Conservation (phyloP, 2,888 invertebrate genomes). For the Plebejus melissa region DNA sequence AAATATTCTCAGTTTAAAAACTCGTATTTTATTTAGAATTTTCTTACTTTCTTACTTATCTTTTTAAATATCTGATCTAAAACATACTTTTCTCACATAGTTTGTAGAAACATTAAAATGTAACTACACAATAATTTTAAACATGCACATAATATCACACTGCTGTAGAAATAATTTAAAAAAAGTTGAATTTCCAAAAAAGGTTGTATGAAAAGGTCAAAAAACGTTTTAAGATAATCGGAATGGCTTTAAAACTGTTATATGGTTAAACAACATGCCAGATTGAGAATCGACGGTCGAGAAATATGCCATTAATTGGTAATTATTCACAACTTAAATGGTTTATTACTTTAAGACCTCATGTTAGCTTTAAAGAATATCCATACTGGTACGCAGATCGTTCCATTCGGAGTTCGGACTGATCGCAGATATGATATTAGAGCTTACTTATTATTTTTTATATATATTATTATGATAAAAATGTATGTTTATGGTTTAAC, state of each 20-base stretch:
- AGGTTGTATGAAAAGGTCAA: constrained; percentile 17
- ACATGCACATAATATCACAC: neutral
- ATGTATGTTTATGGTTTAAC: neutral
- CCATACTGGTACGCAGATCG: neutral
- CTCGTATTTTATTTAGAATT: too few relatives aligned
- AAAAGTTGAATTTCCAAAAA: neutral
- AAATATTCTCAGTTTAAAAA: too few relatives aligned
- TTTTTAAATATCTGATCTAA: too few relatives aligned
- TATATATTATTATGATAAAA: too few relatives aligned
- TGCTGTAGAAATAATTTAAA: neutral
- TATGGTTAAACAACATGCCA: neutral
- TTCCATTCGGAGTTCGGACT: too few relatives aligned
- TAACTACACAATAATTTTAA: neutral
- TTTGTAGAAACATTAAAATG: too few relatives aligned
- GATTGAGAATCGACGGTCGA: neutral
- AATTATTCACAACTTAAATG: neutral
- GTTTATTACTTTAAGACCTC: neutral
- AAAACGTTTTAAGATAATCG: neutral
- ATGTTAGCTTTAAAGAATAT: neutral
- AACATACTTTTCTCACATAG: too few relatives aligned
- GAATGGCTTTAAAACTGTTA: constrained; percentile 1
- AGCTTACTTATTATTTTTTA: too few relatives aligned
- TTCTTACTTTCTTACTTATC: too few relatives aligned
- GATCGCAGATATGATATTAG: too few relatives aligned
- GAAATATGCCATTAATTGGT: neutral